Evolutionary conservation across 1,140 invertebrate genomes (phyloP).

Genomic region (Lepidurus couesii): DNA sequence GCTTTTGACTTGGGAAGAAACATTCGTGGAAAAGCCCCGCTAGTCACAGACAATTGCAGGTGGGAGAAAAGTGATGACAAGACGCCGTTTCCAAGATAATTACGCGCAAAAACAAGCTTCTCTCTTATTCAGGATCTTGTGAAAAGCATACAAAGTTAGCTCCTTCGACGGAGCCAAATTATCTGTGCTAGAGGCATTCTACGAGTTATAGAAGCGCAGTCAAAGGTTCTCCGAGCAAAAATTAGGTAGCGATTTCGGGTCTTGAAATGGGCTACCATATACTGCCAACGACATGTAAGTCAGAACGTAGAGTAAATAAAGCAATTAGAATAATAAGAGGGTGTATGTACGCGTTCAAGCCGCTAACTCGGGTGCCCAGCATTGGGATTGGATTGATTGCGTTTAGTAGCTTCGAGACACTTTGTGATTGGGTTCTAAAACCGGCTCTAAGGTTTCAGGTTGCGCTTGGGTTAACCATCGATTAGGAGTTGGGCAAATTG

Average conservation of each 20-base stretch:
- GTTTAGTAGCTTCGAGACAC: neutral
- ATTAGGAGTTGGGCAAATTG: too few relatives aligned
- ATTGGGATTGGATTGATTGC: neutral
- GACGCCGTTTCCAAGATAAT: neutral
- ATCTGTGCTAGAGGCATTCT: neutral
- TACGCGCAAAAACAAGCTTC: neutral
- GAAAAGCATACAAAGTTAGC: neutral
- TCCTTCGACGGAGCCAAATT: neutral
- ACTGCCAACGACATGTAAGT: neutral
- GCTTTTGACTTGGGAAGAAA: neutral
- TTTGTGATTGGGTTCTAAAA: too few relatives aligned
- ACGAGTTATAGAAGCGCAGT: neutral
- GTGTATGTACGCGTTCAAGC: neutral
- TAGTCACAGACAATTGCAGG: neutral
- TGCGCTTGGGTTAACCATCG: too few relatives aligned
- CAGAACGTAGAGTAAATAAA: neutral
- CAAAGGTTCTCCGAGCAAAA: neutral
- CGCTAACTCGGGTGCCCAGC: neutral
- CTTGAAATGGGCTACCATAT: neutral
- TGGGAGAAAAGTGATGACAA: neutral
- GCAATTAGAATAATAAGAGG: conserved; percentile 22
- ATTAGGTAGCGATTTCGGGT: neutral
- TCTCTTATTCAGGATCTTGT: neutral
- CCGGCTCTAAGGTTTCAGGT: too few relatives aligned
- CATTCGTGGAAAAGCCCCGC: too few relatives aligned